Evolutionary conservation across 1,140 invertebrate species (phyloP).

Genomic region (Panagrolaimus sp.): DNA sequence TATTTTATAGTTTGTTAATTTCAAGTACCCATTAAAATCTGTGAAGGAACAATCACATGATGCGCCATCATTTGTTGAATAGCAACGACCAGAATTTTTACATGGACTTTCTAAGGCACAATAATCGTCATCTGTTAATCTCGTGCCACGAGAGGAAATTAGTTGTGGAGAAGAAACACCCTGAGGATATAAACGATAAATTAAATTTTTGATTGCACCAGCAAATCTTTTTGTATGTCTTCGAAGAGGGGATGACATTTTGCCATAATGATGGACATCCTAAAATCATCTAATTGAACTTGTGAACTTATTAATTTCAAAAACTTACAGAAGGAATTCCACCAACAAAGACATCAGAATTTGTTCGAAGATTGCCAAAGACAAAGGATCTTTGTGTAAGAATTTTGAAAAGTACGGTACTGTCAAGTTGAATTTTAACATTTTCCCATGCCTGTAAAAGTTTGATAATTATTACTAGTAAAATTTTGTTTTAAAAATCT

Average conservation of each 20-base stretch:
- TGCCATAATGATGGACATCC: constrained; percentile 49
- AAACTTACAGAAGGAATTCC: constrained; percentile 82
- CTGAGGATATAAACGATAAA: constrained; percentile 54
- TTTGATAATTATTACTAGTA: no score
- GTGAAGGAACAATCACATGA: constrained; percentile 84
- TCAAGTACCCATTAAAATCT: constrained; percentile 87
- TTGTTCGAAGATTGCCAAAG: constrained; percentile 75
- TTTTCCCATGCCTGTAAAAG: constrained; percentile 51
- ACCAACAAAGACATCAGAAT: constrained; percentile 83
- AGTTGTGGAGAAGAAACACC: constrained; percentile 54
- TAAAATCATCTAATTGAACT: constrained; percentile 26
- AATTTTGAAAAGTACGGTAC: constrained; percentile 49
- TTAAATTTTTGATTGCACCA: constrained; percentile 49
- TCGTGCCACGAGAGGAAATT: constrained; percentile 48
- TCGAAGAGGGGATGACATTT: constrained; percentile 51
- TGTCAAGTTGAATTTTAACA: constrained; percentile 53
- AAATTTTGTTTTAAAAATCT: no score
- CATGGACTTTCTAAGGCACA: constrained; percentile 59
- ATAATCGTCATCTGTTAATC: constrained; percentile 58
- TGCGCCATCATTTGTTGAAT: constrained; percentile 83
- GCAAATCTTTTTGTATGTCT: constrained; percentile 51
- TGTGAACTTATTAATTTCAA: neutral
- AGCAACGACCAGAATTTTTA: constrained; percentile 84
- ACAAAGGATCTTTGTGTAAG: constrained; percentile 75
- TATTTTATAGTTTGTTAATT: no score